phyloP scores from a whole-genome alignment of 2,888 invertebrate genomes.

The Machimus atricapillus region DNA sequence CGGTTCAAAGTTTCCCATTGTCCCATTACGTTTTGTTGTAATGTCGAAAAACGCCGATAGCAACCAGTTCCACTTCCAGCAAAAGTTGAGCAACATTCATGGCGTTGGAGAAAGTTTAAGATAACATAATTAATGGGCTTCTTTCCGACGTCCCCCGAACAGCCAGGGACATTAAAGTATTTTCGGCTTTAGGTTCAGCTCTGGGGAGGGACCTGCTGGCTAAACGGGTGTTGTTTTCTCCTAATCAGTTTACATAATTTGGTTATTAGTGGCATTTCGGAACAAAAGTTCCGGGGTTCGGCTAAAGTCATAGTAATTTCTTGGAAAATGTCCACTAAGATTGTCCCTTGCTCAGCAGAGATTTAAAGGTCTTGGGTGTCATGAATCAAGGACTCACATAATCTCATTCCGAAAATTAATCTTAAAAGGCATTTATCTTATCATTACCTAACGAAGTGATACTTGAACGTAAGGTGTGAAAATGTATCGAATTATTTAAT shows the following conservation, averaged over 20 bases:
- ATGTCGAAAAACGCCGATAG: neutral
- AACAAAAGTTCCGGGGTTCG: neutral
- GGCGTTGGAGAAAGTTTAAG: conserved; percentile 38
- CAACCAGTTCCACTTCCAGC: neutral
- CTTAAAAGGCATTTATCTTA: neutral
- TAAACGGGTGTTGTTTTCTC: conserved; percentile 19
- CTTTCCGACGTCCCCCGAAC: neutral
- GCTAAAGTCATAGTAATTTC: neutral
- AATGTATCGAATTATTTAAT: neutral
- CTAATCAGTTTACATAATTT: conserved; percentile 30
- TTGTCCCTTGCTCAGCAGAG: neutral
- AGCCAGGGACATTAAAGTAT: neutral
- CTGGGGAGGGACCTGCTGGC: neutral
- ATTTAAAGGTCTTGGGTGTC: neutral
- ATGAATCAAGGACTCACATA: neutral
- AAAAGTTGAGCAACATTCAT: conserved; percentile 39
- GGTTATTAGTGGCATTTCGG: neutral
- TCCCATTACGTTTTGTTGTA: conserved; percentile 3
- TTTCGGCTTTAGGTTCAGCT: neutral
- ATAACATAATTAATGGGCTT: conserved; percentile 41
- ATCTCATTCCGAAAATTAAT: neutral
- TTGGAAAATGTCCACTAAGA: neutral
- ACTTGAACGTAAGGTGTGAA: neutral
- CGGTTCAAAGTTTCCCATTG: conserved; percentile 10
- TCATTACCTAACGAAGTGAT: neutral